phyloP scores from a whole-genome alignment of 2,888 invertebrate species.

The Drosophila kanekoi region DNA sequence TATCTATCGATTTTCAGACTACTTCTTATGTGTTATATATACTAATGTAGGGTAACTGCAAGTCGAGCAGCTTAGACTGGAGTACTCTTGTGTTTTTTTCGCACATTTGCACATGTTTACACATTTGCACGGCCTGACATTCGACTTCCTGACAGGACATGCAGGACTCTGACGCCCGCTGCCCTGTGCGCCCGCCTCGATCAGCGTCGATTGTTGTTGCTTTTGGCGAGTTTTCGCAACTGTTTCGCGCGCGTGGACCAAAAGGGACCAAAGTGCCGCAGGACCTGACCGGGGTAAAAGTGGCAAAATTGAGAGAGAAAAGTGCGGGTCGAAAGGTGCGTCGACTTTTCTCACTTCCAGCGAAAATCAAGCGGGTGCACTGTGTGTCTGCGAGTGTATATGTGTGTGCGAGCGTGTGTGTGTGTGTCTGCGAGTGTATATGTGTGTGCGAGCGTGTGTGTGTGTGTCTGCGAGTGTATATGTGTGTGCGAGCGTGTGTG shows the following conservation, averaged over 20 bases:
- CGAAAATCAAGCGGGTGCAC: slow-evolving; percentile 65
- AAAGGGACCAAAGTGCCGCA: slow-evolving; percentile 15
- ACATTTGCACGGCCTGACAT: slow-evolving; percentile 59
- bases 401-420: too few relatives aligned
- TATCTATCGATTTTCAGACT: too few relatives aligned
- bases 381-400: too few relatives aligned
- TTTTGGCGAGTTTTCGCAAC: slow-evolving; percentile 63
- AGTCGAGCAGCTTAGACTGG: not conserved
- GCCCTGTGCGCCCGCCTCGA: too few relatives aligned
- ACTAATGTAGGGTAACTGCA: not conserved
- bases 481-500: too few relatives aligned
- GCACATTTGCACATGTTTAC: slow-evolving; percentile 73
- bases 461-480: too few relatives aligned
- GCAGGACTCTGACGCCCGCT: too few relatives aligned
- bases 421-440: not conserved
- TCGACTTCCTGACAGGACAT: slow-evolving; percentile 69
- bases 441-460: slow-evolving; percentile 8
- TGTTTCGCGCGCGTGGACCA: too few relatives aligned
- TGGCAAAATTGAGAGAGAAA: slow-evolving; percentile 22
- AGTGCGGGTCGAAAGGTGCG: slow-evolving; percentile 76
- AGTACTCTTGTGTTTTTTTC: slow-evolving; percentile 27
- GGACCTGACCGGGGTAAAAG: slow-evolving; percentile 8
- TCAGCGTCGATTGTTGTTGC: slow-evolving; percentile 26
- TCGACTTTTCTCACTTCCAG: slow-evolving; percentile 63
- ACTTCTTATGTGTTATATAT: too few relatives aligned